Percentiles rank a stretch among this genome's conserved stretches.
These are phyloP conservation scores for Marisa cornuarietis DNA, from an alignment of 1,140 invertebrate species.

Conservation along the genomic window DNA sequence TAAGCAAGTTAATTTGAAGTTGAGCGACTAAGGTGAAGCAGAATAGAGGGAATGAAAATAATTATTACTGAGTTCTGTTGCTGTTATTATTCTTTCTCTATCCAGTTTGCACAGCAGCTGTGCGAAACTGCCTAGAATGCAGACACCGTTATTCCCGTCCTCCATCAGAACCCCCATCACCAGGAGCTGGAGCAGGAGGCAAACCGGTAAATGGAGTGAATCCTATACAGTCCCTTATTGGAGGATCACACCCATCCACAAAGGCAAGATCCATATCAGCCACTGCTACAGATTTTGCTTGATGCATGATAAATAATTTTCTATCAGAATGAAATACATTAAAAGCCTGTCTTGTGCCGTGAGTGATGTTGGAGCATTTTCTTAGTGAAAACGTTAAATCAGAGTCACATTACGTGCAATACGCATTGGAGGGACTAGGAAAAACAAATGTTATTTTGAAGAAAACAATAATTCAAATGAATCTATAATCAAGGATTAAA, in stretches of 20 bases:
- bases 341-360: too few relatives aligned
- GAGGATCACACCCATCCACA: conserved; percentile 84
- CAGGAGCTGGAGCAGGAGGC: conserved; percentile 19
- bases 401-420: too few relatives aligned
- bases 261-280: conserved; percentile 71
- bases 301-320: background rate
- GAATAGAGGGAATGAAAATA: too few relatives aligned
- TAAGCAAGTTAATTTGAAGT: conserved; percentile 66
- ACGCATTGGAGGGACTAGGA: too few relatives aligned
- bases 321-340: background rate
- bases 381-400: too few relatives aligned
- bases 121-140: conserved; percentile 97
- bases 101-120: conserved; percentile 95
- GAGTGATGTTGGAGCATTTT: too few relatives aligned
- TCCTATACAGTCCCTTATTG: conserved; percentile 81
- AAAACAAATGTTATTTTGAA: too few relatives aligned
- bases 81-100: too few relatives aligned
- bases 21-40: too few relatives aligned
- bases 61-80: too few relatives aligned
- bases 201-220: conserved; percentile 50
- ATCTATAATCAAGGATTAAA: too few relatives aligned
- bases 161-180: conserved; percentile 68
- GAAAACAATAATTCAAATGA: too few relatives aligned
- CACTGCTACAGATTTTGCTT: background rate
- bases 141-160: conserved; percentile 77